Evolutionary conservation across 37 sponge, comb jelly and placozoan species (phyloP), one percentile per base, ranked within the genome.

Genomic region (Dysidea cf. avara): DNA sequence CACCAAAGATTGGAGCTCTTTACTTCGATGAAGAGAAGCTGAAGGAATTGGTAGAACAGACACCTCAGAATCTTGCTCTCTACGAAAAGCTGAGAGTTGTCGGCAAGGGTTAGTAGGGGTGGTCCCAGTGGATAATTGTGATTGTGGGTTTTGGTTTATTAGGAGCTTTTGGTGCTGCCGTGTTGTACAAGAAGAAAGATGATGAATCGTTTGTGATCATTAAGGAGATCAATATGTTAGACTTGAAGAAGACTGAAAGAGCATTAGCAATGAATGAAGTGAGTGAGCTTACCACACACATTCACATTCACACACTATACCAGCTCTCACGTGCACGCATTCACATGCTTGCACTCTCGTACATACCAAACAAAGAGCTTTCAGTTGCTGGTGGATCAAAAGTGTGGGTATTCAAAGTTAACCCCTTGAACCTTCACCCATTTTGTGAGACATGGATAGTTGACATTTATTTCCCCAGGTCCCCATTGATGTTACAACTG

Each of bases 91-190:
- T 88, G 48, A 63, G 77, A 29, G 73, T 71, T 9, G 94, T 88
- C 5, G 94, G 94, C 30, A 81, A 81, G 61, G 90, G 84, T 78
- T 21, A 20, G 48, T 17, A 30, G 33, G 38, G 57, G 1, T 61
- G 24, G 13, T n/a, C 13, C 17, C n/a, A n/a, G n/a, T n/a, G n/a
- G n/a, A n/a, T n/a, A n/a, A n/a, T n/a, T n/a, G n/a, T 24, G 52
- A 48, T 48, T 28, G 17, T 68, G 24, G 46, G 46, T 43, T n/a
- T 59, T 56, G 14, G 53, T 29, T 55, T 54, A 24, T 16, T 70
- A 87, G 99, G 99, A 7, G 92, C 96, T 9, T 91, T 85, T 83
- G 99, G 99, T 11, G 68, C 86, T n/a, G 99, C 99, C n/a, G 87
- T 97, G 0, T 50, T 97, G 62, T 97, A 94, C 64, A 56, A 93